Conservation (phyloP, 2,888 invertebrate species). For the Clusia tigrina region DNA sequence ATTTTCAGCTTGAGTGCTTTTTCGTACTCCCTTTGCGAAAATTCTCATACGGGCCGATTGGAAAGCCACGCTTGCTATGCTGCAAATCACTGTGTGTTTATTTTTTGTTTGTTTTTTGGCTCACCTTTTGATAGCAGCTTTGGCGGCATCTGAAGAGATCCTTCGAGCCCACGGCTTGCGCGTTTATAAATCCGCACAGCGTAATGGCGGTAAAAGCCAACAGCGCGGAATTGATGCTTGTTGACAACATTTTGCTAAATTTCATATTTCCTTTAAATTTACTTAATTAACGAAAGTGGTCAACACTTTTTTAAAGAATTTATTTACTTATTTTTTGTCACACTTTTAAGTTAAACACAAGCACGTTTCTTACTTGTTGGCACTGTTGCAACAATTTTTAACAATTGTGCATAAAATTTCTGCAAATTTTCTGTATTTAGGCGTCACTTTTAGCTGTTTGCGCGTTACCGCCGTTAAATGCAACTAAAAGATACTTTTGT, state of each 20-base stretch:
- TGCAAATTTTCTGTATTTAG: neutral
- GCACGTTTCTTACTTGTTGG: neutral
- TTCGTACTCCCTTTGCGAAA: too few relatives aligned
- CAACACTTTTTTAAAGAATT: neutral
- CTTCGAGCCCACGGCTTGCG: conserved; percentile 50
- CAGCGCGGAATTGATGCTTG: conserved; percentile 13
- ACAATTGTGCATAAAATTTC: neutral
- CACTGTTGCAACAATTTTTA: conserved; percentile 7
- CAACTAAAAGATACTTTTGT: neutral
- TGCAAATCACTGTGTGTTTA: too few relatives aligned
- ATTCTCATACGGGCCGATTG: too few relatives aligned
- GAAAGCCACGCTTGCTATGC: too few relatives aligned
- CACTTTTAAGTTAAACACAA: neutral
- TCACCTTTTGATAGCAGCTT: conserved; percentile 63
- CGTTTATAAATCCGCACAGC: conserved; percentile 41
- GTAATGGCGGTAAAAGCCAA: conserved; percentile 36
- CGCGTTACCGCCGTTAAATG: neutral
- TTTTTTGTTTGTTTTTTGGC: conserved; percentile 19
- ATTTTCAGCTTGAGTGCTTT: too few relatives aligned
- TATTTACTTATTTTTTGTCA: conserved; percentile 9
- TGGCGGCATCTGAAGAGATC: conserved; percentile 62
- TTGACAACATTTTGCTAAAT: neutral
- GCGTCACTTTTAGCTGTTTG: neutral
- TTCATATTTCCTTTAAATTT: conserved; percentile 24
- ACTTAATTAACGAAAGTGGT: neutral